A percentile compares a stretch with the other conserved stretches of the same genome.
These are phyloP conservation scores for Strigamia maritima DNA, from an alignment of 2,888 invertebrate genomes.

Conservation along the genomic window DNA sequence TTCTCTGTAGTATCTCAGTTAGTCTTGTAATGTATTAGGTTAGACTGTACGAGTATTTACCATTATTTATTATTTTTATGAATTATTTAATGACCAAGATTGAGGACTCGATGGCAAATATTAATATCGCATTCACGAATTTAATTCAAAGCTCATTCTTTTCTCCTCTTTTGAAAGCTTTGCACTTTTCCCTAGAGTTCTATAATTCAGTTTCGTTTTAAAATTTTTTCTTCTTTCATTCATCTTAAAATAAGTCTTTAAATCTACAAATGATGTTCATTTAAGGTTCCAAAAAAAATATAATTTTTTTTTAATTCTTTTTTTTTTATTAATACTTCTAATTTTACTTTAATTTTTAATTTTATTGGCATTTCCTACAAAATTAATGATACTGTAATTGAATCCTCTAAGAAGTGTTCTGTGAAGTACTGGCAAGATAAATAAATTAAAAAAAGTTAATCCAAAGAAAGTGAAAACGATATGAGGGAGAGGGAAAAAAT, in stretches of 20 bases:
- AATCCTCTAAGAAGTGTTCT: not conserved
- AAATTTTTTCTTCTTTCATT: not conserved
- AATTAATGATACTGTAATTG: constrained; percentile 27
- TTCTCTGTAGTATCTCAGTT: not conserved
- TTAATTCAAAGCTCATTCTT: not conserved
- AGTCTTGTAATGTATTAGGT: not conserved
- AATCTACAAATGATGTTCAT: constrained; percentile 28
- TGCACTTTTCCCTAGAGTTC: not conserved
- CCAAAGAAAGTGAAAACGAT: constrained; percentile 2
- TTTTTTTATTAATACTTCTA: not conserved
- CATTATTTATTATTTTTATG: not conserved
- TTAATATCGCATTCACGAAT: not conserved
- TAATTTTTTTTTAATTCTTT: not conserved
- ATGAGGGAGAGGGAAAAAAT: not conserved
- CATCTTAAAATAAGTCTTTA: not conserved
- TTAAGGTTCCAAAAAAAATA: not conserved
- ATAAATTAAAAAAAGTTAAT: not conserved
- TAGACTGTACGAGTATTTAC: not conserved
- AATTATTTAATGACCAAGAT: too few species aligned
- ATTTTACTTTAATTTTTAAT: too few species aligned
- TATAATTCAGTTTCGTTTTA: not conserved
- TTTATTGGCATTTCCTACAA: not conserved
- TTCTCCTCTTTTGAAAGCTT: not conserved
- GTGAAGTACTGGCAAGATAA: constrained; percentile 11
- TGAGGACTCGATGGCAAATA: not conserved